These are phyloP conservation scores for Pangasius mekongensis DNA, from an alignment of 2,797 vertebrate genomes.

Conservation along the genomic window DNA sequence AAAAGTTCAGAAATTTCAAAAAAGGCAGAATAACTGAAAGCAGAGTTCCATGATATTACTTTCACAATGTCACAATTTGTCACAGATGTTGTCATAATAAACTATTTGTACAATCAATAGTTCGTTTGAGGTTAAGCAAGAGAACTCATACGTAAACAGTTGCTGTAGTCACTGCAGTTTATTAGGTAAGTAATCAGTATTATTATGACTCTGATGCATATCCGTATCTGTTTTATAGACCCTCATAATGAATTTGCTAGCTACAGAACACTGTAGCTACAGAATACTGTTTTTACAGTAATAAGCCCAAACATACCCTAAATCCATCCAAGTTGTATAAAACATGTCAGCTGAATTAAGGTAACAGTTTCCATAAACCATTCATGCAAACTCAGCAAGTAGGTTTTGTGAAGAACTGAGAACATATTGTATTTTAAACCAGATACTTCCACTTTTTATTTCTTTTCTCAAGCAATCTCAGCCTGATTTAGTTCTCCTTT, in stretches of 20 bases:
- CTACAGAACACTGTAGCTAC: no score
- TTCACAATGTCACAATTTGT: no score
- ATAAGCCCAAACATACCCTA: not conserved
- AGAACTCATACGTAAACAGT: not conserved
- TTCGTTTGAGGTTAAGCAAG: not conserved
- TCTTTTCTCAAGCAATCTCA: conserved; percentile 19
- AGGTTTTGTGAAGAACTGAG: conserved; percentile 14
- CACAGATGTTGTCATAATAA: not conserved
- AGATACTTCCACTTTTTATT: conserved; percentile 33
- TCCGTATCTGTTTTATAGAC: not conserved
- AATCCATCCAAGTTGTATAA: not conserved
- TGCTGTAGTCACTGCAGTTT: not conserved
- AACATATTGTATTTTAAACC: not conserved
- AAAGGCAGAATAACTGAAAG: conserved; percentile 3
- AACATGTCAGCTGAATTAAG: not conserved
- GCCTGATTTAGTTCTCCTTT: conserved; percentile 30
- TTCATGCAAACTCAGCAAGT: conserved; percentile 20
- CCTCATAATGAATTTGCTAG: not conserved
- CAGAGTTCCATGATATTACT: not conserved
- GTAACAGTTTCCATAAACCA: not conserved
- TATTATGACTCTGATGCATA: not conserved
- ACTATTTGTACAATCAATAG: not conserved
- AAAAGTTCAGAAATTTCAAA: conserved; percentile 25
- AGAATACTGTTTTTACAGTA: conserved; percentile 8
- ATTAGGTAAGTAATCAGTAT: not conserved